Base-by-base conservation (phyloP, 2,113 vertebrate genomes). In the Corythoichthys haematopterus region DNA sequence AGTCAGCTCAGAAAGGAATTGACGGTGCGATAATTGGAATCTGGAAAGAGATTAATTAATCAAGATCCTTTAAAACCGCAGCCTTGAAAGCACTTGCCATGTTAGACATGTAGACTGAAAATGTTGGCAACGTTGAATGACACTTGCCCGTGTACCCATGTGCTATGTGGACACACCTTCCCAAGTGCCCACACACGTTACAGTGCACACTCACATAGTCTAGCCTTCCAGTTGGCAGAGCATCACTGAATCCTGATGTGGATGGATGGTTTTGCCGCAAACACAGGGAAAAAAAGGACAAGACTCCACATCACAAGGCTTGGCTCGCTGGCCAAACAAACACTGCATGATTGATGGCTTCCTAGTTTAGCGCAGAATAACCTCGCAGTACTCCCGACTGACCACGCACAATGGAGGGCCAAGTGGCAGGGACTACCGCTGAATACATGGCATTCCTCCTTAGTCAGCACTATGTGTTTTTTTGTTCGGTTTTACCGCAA, bases 271-370 rank as follows among this genome's bases (percentile, higher is more conserved):
- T 55, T 28, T 33, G 20, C 52, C 20, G 76, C 28, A 43, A 68
- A 75, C 45, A 3, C 68, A 70, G 35, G 61, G 71, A 70, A 72
- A 74, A 76, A 55, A n/a, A 16, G 10, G 63, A 68, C 71, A 68
- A n/a, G 36, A 7, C 65, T 68, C 53, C 65, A 78, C 77, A 86
- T 81, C 69, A 71, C 75, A 80, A 68, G 75, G 64, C 65, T 77
- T 14, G 59, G 46, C 67, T 78, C 66, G 68, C 33, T 16, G 58
- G 69, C 65, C 78, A 89, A 85, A 82, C 69, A 84, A 77, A 84
- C 78, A 74, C 50, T n/a, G 8, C 3, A 58, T 84, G 76, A 83
- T 72, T 71, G 80, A 88, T 81, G 68, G 78, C 74, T 84, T 77
- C 75, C 75, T 74, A 64, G 73, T 71, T 77, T 38, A 65, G 66